Percentiles rank a stretch among this genome's conserved stretches.
These are phyloP conservation scores for Alces alces DNA, from an alignment of 2,113 vertebrate genomes.

Conservation along the genomic window DNA sequence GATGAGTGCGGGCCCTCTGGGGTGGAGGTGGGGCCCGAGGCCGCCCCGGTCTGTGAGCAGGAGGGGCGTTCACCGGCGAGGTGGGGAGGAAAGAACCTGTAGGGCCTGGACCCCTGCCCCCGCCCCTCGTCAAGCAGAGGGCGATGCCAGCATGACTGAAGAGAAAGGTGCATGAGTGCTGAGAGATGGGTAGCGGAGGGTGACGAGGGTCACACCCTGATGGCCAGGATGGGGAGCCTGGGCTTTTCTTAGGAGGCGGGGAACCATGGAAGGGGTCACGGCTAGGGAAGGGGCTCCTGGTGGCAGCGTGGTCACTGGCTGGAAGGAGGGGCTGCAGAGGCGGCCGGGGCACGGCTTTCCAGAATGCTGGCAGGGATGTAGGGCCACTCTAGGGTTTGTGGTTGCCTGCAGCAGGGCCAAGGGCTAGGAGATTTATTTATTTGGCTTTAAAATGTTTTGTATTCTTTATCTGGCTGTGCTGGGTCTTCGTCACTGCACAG, in stretches of 20 bases:
- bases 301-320: neutral
- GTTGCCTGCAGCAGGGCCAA: neutral
- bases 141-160: neutral
- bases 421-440: neutral
- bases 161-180: neutral
- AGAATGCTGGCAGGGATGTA: neutral
- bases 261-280: neutral
- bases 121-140: neutral
- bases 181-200: neutral
- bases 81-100: neutral
- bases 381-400: fast-evolving
- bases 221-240: neutral
- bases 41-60: neutral
- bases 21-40: neutral
- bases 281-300: neutral
- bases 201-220: neutral
- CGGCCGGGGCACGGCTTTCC: neutral
- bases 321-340: neutral
- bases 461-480: neutral
- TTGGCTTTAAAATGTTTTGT: neutral
- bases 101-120: neutral
- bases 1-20: neutral
- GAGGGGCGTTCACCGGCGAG: neutral
- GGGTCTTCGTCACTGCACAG: neutral
- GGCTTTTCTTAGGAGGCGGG: neutral